phyloP scores from a whole-genome alignment of 2,797 vertebrate species.

The Cephalopachus bancanus region DNA sequence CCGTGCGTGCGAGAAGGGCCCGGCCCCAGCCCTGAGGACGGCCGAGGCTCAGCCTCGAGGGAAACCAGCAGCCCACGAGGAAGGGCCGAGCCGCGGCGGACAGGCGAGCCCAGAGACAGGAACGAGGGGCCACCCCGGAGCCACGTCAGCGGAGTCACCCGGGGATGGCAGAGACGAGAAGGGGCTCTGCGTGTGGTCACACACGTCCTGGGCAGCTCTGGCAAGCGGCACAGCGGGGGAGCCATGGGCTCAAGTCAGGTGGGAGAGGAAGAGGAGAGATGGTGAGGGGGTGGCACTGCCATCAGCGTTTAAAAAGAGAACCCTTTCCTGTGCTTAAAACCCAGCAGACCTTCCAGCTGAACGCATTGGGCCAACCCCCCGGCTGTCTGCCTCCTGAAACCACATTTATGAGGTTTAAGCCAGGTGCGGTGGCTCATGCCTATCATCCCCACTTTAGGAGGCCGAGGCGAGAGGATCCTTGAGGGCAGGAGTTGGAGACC shows the following conservation, averaged over 20 bases:
- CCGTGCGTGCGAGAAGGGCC: background rate
- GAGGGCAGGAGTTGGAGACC: too few species aligned
- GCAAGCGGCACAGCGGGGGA: background rate
- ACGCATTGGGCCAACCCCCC: fast-evolving
- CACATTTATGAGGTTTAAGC: background rate
- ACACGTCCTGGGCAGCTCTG: background rate
- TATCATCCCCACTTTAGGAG: too few species aligned
- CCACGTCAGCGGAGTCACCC: fast-evolving
- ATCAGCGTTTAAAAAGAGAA: background rate
- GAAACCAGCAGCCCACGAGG: background rate
- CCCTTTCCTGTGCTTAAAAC: background rate
- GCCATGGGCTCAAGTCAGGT: background rate
- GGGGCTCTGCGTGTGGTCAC: fast-evolving
- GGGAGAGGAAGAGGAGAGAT: background rate
- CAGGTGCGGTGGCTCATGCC: too few species aligned
- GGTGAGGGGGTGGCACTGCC: background rate
- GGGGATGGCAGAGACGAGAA: background rate
- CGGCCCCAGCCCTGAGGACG: background rate
- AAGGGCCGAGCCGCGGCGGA: background rate
- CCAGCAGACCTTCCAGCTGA: fast-evolving
- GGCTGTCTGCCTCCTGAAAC: background rate
- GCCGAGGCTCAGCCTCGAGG: background rate
- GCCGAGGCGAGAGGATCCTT: too few species aligned
- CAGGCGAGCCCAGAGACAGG: too few species aligned
- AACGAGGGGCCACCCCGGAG: background rate